Evolutionary conservation across 2,888 invertebrate genomes (phyloP), one percentile per base, ranked within the genome.

Genomic region (Phengaris alcon): DNA sequence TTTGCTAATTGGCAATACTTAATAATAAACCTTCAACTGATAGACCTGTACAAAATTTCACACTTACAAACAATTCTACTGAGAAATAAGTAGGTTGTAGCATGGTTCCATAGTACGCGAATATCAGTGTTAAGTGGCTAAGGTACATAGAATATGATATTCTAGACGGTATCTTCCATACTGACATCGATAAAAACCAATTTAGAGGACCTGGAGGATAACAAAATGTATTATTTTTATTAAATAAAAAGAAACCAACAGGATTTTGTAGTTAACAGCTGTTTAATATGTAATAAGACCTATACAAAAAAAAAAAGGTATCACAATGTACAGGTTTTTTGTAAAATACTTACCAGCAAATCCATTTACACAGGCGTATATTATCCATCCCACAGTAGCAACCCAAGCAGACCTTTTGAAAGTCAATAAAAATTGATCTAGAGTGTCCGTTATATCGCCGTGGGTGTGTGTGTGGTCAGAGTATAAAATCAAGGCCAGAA

Each of bases 121-220:
- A 74, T 80, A 85, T 83, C 0, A 93, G 78, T 0, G 85, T 83
- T 22, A 84, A 86, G 80, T 95, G 95, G 3, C 93, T 81, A 0
- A 95, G 79, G 78, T 93, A 94, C 83, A 92, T 87, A 48, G 91
- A 90, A 77, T 93, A 94, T 0, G 92, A 91, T 12, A 94, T 81
- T 54, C 90, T 86, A 5, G 88, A 87, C 10, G 93, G 82, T 12
- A 93, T 82, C 81, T 89, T 88, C 85, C 93, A 94, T 46, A 91
- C 79, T 15, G 85, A 82, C 13, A 88, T 79, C 0, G 91, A 90
- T n/a, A 94, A 80, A 75, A 93, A 86, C 86, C 88, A 90, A 78
- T 92, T 88, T 6, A 93, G 82, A n/a, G 89, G 85, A 77, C 90
- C 93, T 93, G 80, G 22, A 81, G 22, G 75, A 55, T 35, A 70